Conservation (phyloP, 2,797 vertebrate species). For the Schizothorax lantsangensis region DNA sequence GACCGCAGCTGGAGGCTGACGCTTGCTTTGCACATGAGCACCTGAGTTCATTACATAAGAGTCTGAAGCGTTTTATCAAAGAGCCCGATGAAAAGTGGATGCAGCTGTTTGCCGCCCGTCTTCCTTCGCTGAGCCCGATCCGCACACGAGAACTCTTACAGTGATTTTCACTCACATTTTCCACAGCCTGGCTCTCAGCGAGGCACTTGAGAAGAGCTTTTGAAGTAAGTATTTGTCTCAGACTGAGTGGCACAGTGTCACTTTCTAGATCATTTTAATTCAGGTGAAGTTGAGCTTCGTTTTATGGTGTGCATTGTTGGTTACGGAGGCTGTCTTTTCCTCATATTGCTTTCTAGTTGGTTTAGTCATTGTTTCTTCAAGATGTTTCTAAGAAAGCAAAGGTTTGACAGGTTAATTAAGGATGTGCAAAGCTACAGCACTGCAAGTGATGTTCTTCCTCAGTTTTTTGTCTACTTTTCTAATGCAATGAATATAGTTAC, state of each 20-base stretch:
- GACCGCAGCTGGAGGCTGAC: constrained; percentile 48
- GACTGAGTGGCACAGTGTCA: constrained; percentile 15
- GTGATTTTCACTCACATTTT: constrained; percentile 35
- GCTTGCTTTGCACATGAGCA: constrained; percentile 38
- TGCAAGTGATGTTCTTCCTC: not conserved
- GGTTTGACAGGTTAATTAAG: not conserved
- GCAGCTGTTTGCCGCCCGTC: constrained; percentile 57
- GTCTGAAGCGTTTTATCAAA: constrained; percentile 46
- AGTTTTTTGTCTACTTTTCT: too few species aligned
- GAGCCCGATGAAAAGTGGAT: constrained; percentile 43
- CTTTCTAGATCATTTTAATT: constrained; percentile 13
- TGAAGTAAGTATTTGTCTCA: constrained; percentile 40
- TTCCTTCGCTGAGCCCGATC: constrained; percentile 41
- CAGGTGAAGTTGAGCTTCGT: constrained; percentile 18
- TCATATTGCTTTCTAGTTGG: not conserved
- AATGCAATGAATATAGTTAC: not conserved
- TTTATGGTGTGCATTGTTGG: not conserved
- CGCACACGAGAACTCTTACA: constrained; percentile 28
- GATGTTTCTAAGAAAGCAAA: not conserved
- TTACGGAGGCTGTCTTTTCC: not conserved
- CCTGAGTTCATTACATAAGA: constrained; percentile 54
- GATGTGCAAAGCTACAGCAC: not conserved
- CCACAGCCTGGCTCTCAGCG: constrained; percentile 32
- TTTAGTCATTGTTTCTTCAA: constrained; percentile 18
- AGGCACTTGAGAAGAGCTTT: constrained; percentile 37